A percentile compares a stretch with the other conserved stretches of the same genome.
phyloP scores from a whole-genome alignment of 2,888 invertebrate species.

The Hirtodrosophila trivittata region DNA sequence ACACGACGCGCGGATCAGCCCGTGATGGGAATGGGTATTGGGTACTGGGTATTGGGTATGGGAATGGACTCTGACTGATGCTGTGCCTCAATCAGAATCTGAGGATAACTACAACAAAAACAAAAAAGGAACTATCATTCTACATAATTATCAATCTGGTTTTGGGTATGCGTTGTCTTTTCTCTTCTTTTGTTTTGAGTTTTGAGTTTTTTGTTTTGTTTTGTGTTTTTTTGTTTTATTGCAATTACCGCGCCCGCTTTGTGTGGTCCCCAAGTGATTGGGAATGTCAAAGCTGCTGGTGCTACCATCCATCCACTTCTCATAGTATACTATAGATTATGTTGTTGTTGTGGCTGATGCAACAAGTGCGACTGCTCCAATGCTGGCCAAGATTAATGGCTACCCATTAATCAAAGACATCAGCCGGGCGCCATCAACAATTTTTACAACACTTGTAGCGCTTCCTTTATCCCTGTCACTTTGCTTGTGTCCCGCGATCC shows the following conservation, averaged over 20 bases:
- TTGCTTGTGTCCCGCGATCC: background rate
- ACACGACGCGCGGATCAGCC: constrained; percentile 25
- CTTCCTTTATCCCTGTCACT: constrained; percentile 36
- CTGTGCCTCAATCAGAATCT: no score
- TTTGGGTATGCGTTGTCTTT: constrained; percentile 35
- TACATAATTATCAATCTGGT: constrained; percentile 76
- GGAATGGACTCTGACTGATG: background rate
- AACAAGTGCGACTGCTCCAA: constrained; percentile 26
- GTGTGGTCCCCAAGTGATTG: constrained; percentile 57
- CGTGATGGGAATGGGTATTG: background rate
- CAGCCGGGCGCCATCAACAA: constrained; percentile 70
- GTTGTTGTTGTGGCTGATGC: constrained; percentile 1
- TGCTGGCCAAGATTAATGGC: constrained; percentile 81
- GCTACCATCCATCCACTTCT: background rate
- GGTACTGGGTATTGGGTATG: background rate
- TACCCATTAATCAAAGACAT: constrained; percentile 81
- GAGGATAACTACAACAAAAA: constrained; percentile 27
- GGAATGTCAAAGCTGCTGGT: constrained; percentile 35
- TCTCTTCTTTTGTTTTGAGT: constrained; percentile 15
- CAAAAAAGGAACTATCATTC: constrained; percentile 76
- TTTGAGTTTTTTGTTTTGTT: background rate
- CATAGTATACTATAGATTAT: background rate
- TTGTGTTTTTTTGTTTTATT: constrained; percentile 30
- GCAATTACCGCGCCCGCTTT: constrained; percentile 58
- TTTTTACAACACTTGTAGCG: constrained; percentile 61